Evolutionary conservation across 2,888 invertebrate genomes (phyloP), one percentile per base, ranked within the genome.

Genomic region (Andrena marginata): DNA sequence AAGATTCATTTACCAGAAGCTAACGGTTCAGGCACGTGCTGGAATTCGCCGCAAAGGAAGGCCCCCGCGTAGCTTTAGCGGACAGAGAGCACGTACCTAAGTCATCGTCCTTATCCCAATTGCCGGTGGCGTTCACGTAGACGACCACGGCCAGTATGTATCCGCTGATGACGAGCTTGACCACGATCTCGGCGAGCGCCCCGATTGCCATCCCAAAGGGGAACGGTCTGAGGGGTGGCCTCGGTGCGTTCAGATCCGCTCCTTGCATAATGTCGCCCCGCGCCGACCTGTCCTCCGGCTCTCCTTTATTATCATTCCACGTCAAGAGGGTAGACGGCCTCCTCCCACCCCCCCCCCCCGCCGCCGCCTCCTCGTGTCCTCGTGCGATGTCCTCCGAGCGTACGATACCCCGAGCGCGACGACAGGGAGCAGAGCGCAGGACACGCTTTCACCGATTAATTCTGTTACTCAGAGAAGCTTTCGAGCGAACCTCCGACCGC

Each of bases 101-200:
- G 89, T 93, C 93, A 76, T 93, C 93, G 87, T 93, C 93, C 84
- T 88, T 92, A 87, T 92, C 92, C 93, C 93, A 93, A 77, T 90
- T 92, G 60, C 91, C 91, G 84, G 89, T 92, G 82, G 93, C 93
- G 82, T 91, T 91, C 42, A 90, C 92, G 82, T 88, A 90, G 79
- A 90, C 88, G 70, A 92, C 88, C 70, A 91, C 90, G 63, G 91
- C 89, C 77, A 92, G 87, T 85, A 93, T 85, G 78, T 91, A 92
- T 74, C 91, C 89, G 88, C 89, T 85, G 83, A 93, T 91, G 84
- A 92, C 83, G 75, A 92, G 87, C 88, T 90, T 93, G 89, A 90
- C 87, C 80, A 90, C 87, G 78, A 91, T 85, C 85, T 89, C 89
- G 69, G 85, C 81, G 77, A 90, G 82, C 86, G 86, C 90, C 70